Evolutionary conservation across 2,888 invertebrate species (phyloP), one percentile per base, ranked within the genome.

Genomic region (Orchestes rusci): DNA sequence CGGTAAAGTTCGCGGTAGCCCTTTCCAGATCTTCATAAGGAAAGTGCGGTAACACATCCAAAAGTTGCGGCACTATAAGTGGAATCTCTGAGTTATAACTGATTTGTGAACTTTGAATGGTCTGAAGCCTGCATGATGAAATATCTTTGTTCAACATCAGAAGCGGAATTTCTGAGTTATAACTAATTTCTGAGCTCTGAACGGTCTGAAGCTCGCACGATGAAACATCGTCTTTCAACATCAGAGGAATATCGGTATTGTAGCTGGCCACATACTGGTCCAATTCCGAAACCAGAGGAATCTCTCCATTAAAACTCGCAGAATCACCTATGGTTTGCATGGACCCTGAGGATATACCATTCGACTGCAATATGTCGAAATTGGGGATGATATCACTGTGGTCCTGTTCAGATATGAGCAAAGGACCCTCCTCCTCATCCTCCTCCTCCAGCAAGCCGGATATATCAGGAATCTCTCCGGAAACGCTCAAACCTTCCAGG

Each of bases 1-100:
- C 45, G 43, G 72, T 68, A 61, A 80, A 80, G 49, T 70, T 64
- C 52, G 72, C 69, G 10, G 80, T 80, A 2, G 73, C 70, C 3
- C 43, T 50, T 60, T 72, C 67, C 16, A 80, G 56, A 35, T 73
- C 70, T 17, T 53, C 54, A 56, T 76, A 79, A 12, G 67, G 58
- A 58, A 75, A 75, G 46, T 74, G 70, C 3, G 72, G 71, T 20
- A 82, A 61, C 17, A 31, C 17, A 34, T 27, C 15, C 5, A 20
- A 12, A 12, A 17, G 19, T 7, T 52, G 43, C 12, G 54, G 46
- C 7, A 53, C 46, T 35, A 46, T 53, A 15, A 40, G 35, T 2
- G 45, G 46, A 19, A 33, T 42, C 13, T 46, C 42, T n/a, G 52
- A 45, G 29, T 23, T 23, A 23, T n/a, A n/a, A n/a, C n/a, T n/a